Base-by-base conservation (phyloP, 2,113 vertebrate genomes). In the Arvicanthis niloticus region DNA sequence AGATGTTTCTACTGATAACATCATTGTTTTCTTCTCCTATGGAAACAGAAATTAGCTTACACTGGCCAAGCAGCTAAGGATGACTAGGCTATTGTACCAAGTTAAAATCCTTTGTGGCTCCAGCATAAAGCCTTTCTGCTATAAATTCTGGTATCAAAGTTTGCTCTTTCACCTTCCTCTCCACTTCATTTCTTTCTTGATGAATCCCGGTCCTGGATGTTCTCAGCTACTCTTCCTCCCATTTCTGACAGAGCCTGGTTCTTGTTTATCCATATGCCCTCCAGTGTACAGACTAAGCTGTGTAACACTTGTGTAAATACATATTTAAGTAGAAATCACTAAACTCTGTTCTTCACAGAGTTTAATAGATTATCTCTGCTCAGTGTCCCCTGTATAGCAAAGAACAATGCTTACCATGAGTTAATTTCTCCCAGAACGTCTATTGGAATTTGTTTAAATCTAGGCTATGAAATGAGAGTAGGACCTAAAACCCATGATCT, bases 11-110 rank as follows among this genome's bases (percentile, higher is more conserved):
- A 17, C 3, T 70, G 21, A 0, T 24, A 29, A 53, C 62, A 96
- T 93, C 75, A 97, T 51, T 81, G 85, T 53, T 48, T 94, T 94
- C 84, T 93, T 62, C 73, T 22, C 65, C 31, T 78, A 37, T 60
- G 5, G 2, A 13, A 22, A 40, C 48, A 78, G 24, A 37, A 76
- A 84, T 72, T 70, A 42, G 7, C 37, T 67, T 65, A 7, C 40
- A 48, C 0, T 72, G 53, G 16, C 48, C 17, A 60, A 77, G 51
- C 65, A 37, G 31, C 34, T 67, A 15, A 5, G 19, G 10, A 19
- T 22, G 11, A 19, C 45, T 9, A 4, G 15, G 3, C 22, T 7
- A 37, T 29, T 70, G 34, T 58, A 37, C 58, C 31, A 91, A 29
- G 22, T 56, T 56, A 62, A 88, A 21, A 53, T 9, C 60, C 62